These are phyloP conservation scores for Ascaphus truei DNA, from an alignment of 2,113 vertebrate genomes.

Conservation along the genomic window DNA sequence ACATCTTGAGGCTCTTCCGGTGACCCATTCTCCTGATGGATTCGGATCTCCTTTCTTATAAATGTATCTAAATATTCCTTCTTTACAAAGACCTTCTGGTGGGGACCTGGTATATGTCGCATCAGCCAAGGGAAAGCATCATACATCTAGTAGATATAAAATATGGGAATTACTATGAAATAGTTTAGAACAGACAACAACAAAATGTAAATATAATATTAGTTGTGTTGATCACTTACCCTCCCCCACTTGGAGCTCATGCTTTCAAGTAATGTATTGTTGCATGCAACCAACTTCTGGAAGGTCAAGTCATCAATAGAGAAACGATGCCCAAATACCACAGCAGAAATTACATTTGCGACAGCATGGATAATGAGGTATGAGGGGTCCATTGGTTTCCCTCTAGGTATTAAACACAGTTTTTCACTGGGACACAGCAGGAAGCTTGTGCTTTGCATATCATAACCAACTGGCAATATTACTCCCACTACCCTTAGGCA, in stretches of 20 bases:
- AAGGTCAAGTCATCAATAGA: constrained; percentile 48
- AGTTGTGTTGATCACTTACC: constrained; percentile 36
- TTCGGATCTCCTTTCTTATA: neutral
- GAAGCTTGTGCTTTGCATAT: too few species aligned
- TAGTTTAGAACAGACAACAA: too few species aligned
- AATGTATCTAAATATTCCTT: neutral
- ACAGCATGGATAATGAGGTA: constrained; percentile 42
- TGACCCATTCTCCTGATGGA: neutral
- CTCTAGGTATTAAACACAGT: too few species aligned
- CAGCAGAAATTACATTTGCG: constrained; percentile 47
- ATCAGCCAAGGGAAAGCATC: constrained; percentile 13
- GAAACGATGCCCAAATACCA: constrained; percentile 50
- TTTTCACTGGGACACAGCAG: too few species aligned
- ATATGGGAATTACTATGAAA: too few species aligned
- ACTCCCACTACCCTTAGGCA: too few species aligned
- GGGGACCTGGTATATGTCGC: neutral
- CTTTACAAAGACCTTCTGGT: neutral
- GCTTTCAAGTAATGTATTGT: constrained; percentile 29
- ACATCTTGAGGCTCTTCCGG: constrained; percentile 40
- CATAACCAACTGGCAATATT: too few species aligned
- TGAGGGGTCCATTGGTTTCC: constrained; percentile 46
- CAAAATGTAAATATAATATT: neutral
- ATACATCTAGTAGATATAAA: constrained; percentile 1
- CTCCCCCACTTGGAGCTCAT: constrained; percentile 20
- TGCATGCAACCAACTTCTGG: constrained; percentile 42